Evolutionary conservation across 53 echinoderm and acorn worm species (phyloP), one percentile per base, ranked within the genome.

Genomic region (Patiria pectinifera): DNA sequence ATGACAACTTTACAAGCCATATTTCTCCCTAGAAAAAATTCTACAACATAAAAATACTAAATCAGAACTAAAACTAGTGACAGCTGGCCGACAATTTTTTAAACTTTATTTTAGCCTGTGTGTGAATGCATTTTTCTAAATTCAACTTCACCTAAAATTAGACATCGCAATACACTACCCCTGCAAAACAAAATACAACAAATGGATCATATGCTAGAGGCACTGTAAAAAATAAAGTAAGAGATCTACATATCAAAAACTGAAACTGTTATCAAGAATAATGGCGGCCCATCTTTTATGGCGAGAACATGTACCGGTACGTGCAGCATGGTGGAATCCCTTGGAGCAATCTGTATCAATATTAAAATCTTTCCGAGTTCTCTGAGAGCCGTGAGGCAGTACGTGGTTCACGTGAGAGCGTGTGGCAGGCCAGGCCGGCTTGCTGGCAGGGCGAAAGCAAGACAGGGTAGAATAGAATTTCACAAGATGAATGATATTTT

Each of bases 321-420:
- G 79, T 76, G 79, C 12, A 15, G 11, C 11, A 18, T 79, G 7
- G 79, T 79, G 10, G 13, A 15, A 79, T 45, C 19, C 79, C 48
- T 82, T 12, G 3, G 25, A 79, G 80, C 47, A 13, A 79, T 47
- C 18, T 22, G 26, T 82, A 82, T 82, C 83, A 58, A 59, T 59
- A 82, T 82, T 82, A 82, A 82, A 82, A 82, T 60, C 83, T 82
- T 19, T 82, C 2, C 23, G 16, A 24, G 60, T 58, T 58, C 24
- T 59, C 58, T 2, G 60, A 16, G 2, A 9, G 83, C 83, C 60
- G 15, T n/a, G 83, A 60, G 83, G 83, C 60, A 60, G 83, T 58
- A 82, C 83, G 83, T 82, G 83, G 21, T 59, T 82, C 59, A 24
- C 59, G 60, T 22, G 25, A 8, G 53, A 53, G 53, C 53, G 53